phyloP scores from a whole-genome alignment of 64 coral and sea anemone genomes.

The Cladopsammia gracilis region DNA sequence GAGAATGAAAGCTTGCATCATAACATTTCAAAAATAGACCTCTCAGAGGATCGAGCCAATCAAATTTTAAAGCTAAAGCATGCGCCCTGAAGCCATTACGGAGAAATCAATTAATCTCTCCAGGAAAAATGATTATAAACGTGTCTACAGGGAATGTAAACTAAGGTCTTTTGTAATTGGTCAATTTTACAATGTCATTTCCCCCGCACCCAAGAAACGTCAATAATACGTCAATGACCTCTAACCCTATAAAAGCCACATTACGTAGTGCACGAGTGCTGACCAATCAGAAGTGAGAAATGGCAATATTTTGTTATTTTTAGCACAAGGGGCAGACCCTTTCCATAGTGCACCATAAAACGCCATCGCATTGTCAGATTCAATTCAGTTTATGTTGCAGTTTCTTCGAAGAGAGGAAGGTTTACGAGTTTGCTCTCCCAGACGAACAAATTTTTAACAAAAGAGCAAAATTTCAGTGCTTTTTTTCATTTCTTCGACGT shows the following conservation, averaged over 20 bases:
- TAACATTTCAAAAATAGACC: not conserved
- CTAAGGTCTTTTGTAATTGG: not conserved
- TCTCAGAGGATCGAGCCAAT: not conserved
- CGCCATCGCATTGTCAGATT: not conserved
- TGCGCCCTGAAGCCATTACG: not conserved
- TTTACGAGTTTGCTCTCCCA: not conserved
- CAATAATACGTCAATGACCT: not conserved
- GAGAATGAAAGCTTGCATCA: not conserved
- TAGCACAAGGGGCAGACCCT: not conserved
- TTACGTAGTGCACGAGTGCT: not conserved
- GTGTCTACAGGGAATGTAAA: not conserved
- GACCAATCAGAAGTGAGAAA: slow-evolving; percentile 1
- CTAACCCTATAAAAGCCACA: not conserved
- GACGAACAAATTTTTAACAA: not conserved
- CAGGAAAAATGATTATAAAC: not conserved
- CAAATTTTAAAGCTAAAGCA: not conserved
- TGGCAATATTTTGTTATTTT: not conserved
- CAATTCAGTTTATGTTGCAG: not conserved
- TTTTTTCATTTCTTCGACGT: not conserved
- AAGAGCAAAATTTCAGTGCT: not conserved
- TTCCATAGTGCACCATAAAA: not conserved
- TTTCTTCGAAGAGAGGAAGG: too few relatives aligned
- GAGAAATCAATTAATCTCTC: not conserved
- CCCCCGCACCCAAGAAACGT: slow-evolving; percentile 28
- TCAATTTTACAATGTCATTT: not conserved